A percentile compares a stretch with the other conserved stretches of the same genome.
These are phyloP conservation scores for Sarcophaga bullata DNA, from an alignment of 1,140 invertebrate genomes.

Conservation along the genomic window DNA sequence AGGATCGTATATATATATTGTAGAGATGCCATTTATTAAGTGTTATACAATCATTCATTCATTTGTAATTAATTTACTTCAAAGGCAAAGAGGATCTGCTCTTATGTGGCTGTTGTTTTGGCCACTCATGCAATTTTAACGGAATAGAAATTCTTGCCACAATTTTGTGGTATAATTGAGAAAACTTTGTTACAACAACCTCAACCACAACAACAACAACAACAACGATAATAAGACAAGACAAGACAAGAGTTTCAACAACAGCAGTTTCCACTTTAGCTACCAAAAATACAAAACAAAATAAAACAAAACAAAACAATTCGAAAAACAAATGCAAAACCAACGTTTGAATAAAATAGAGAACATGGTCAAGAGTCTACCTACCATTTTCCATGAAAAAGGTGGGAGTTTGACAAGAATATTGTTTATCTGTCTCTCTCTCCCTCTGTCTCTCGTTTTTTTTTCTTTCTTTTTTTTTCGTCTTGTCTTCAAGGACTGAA, in stretches of 20 bases:
- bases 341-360: neutral
- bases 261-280: too few species aligned
- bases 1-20: too few species aligned
- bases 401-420: neutral
- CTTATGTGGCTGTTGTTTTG: too few species aligned
- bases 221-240: too few species aligned
- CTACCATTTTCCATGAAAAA: neutral
- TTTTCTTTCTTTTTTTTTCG: too few species aligned
- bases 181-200: neutral
- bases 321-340: neutral
- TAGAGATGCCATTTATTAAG: neutral
- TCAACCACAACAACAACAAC: neutral
- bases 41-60: neutral
- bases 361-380: neutral
- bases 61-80: conserved; percentile 1
- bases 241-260: too few species aligned
- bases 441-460: too few species aligned
- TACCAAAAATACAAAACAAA: too few species aligned
- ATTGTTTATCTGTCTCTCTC: too few species aligned
- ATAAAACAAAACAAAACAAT: too few species aligned
- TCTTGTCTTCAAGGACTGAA: too few species aligned
- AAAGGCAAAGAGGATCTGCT: neutral
- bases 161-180: conserved; percentile 20
- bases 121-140: neutral
- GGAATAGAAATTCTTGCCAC: neutral